Evolutionary conservation across 2,797 vertebrate species (phyloP).

Genomic region (Ceryle rudis): DNA sequence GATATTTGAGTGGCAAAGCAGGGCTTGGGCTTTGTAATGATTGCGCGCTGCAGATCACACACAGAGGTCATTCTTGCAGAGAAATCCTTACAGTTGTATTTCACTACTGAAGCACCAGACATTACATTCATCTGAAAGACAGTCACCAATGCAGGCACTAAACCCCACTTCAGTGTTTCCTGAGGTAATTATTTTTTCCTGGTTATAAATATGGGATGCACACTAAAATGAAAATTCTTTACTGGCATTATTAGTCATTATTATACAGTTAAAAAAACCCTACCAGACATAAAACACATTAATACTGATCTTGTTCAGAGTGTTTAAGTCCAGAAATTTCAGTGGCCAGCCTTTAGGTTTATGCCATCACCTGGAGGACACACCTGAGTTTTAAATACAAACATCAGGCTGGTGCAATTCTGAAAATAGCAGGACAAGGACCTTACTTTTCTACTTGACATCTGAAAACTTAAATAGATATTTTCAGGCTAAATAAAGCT

Average conservation of each 20-base stretch:
- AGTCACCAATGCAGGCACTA: not conserved
- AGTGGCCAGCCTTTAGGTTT: not conserved
- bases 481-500: not conserved
- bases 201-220: not conserved
- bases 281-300: not conserved
- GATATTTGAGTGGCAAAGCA: accelerated
- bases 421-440: not conserved
- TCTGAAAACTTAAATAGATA: not conserved
- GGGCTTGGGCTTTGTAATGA: not conserved
- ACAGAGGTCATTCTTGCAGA: not conserved
- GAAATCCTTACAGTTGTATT: not conserved
- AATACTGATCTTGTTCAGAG: not conserved
- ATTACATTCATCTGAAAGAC: not conserved
- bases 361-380: not conserved
- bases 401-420: not conserved
- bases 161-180: not conserved
- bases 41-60: not conserved
- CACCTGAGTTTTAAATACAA: not conserved
- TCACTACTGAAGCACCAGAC: not conserved
- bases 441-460: not conserved
- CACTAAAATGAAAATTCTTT: not conserved
- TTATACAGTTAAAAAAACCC: not conserved
- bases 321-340: not conserved
- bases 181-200: accelerated
- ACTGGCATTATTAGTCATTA: not conserved